Conservation (phyloP, 2,888 invertebrate species). For the Scaptomyza polygonia region DNA sequence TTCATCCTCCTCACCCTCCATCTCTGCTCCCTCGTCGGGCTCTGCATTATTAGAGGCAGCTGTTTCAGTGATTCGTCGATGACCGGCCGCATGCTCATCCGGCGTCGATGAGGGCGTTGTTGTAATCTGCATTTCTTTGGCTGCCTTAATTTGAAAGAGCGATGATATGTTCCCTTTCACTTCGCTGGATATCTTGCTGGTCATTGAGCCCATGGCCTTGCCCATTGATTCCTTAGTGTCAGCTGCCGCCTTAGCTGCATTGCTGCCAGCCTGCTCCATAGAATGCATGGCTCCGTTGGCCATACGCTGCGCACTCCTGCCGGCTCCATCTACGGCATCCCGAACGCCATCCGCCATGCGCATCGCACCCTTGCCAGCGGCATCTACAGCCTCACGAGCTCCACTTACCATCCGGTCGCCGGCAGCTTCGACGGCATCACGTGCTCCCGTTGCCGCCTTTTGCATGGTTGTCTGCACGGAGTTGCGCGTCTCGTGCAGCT, state of each 20-base stretch:
- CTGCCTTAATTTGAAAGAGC: constrained; percentile 76
- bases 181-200: constrained; percentile 74
- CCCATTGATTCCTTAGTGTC: constrained; percentile 71
- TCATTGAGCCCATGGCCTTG: constrained; percentile 66
- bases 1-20: constrained; percentile 79
- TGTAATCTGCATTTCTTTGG: constrained; percentile 50
- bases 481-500: constrained; percentile 47
- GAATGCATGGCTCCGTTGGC: constrained; percentile 62
- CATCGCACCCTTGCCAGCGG: constrained; percentile 60
- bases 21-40: constrained; percentile 58
- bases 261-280: constrained; percentile 70
- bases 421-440: constrained; percentile 48
- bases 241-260: constrained; percentile 62
- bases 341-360: constrained; percentile 69
- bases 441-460: constrained; percentile 60
- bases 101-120: constrained; percentile 53
- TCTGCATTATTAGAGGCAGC: constrained; percentile 49
- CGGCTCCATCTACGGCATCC: constrained; percentile 64
- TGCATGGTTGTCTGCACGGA: constrained; percentile 55
- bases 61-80: constrained; percentile 55
- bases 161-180: constrained; percentile 77
- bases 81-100: constrained; percentile 40
- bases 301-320: constrained; percentile 61
- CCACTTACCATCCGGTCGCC: constrained; percentile 56
- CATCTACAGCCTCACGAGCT: constrained; percentile 61